Conservation (phyloP, 2,888 invertebrate genomes). For the Cataglyphis albicans region DNA sequence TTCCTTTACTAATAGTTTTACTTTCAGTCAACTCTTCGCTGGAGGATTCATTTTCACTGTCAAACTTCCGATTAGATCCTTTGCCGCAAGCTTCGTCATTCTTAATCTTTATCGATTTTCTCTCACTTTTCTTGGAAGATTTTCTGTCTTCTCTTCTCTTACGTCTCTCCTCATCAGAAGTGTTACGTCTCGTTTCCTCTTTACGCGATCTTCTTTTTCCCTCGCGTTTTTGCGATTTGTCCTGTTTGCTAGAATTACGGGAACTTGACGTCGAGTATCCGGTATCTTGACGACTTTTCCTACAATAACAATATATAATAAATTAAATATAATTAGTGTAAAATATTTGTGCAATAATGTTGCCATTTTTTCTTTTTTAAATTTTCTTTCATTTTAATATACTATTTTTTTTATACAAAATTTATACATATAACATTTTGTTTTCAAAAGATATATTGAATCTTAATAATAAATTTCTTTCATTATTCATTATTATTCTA, state of each 20-base stretch:
- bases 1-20: slow-evolving; percentile 72
- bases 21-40: slow-evolving; percentile 70
- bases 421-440: background rate
- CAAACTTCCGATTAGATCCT: slow-evolving; percentile 74
- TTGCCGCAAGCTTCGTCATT: slow-evolving; percentile 72
- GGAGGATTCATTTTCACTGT: slow-evolving; percentile 75
- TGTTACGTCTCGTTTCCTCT: slow-evolving; percentile 69
- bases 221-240: slow-evolving; percentile 74
- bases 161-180: slow-evolving; percentile 64
- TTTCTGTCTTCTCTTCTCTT: slow-evolving; percentile 61
- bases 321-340: background rate
- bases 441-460: background rate
- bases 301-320: slow-evolving; percentile 61
- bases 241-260: slow-evolving; percentile 86
- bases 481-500: too few relatives aligned
- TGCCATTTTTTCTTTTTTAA: background rate
- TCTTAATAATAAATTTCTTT: background rate
- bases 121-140: slow-evolving; percentile 61
- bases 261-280: slow-evolving; percentile 91
- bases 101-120: slow-evolving; percentile 53
- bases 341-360: background rate
- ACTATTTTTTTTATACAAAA: background rate
- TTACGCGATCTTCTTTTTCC: slow-evolving; percentile 72
- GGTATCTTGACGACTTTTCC: slow-evolving; percentile 88
- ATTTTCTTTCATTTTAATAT: background rate